phyloP scores from a whole-genome alignment of 2,797 vertebrate genomes.

The Scolopax bukidnonensis region DNA sequence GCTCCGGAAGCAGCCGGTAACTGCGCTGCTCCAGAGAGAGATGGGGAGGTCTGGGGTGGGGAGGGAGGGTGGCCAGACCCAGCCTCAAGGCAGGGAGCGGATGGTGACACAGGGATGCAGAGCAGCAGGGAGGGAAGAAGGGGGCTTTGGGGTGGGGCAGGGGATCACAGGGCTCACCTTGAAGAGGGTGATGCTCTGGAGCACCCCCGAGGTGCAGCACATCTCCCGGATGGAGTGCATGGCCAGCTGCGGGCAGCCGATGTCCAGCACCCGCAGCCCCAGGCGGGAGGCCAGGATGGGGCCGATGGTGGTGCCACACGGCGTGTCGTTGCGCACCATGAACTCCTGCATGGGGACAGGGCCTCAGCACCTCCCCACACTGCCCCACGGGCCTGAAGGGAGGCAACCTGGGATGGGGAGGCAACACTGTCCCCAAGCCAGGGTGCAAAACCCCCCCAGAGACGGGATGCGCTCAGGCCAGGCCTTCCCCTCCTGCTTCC shows the following conservation, averaged over 20 bases:
- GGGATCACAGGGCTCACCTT: slow-evolving; percentile 79
- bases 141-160: rapidly evolving
- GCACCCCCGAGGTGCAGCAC: slow-evolving; percentile 92
- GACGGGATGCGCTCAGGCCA: background rate
- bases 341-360: slow-evolving; percentile 81
- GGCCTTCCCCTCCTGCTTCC: background rate
- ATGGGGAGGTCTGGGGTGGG: background rate
- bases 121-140: background rate
- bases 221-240: slow-evolving; percentile 99
- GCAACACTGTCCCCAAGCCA: rapidly evolving
- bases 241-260: slow-evolving; percentile 92
- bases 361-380: background rate
- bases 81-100: too few species aligned
- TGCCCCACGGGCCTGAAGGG: background rate
- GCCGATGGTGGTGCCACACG: slow-evolving; percentile 93
- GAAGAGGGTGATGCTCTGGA: slow-evolving; percentile 91
- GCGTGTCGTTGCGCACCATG: slow-evolving; percentile 94
- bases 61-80: too few species aligned
- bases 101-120: too few species aligned
- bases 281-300: slow-evolving; percentile 92
- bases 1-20: background rate
- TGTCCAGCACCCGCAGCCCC: slow-evolving; percentile 90
- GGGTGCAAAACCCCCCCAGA: background rate
- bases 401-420: background rate
- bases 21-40: background rate